Conservation (phyloP, 2,113 vertebrate genomes). For the Thunnus thynnus region DNA sequence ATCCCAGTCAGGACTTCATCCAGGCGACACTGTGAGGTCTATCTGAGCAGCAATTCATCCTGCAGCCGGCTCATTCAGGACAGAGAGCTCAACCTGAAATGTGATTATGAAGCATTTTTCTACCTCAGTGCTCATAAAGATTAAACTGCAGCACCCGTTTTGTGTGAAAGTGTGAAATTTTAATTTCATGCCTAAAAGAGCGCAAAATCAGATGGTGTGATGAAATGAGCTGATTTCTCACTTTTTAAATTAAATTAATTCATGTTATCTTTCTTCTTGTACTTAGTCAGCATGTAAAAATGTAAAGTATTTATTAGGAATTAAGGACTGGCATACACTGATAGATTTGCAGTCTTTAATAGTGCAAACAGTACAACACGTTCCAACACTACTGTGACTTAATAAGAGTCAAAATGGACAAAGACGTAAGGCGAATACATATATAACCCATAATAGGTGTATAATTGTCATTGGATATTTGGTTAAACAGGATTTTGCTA, state of each 20-base stretch:
- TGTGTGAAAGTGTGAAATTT: constrained; percentile 37
- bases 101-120: constrained; percentile 32
- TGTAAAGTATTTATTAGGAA: neutral
- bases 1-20: constrained; percentile 3
- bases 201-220: constrained; percentile 17
- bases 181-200: constrained; percentile 63
- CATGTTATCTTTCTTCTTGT: neutral
- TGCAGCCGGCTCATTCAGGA: neutral
- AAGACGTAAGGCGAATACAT: too few relatives aligned
- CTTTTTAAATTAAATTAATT: constrained; percentile 4
- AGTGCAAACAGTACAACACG: too few relatives aligned
- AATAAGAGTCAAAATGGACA: too few relatives aligned
- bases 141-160: neutral
- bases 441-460: too few relatives aligned
- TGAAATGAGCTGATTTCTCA: constrained; percentile 17
- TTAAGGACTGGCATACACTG: too few relatives aligned
- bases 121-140: constrained; percentile 15
- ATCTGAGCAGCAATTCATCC: constrained; percentile 3
- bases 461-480: too few relatives aligned
- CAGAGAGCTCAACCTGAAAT: constrained; percentile 19
- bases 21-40: constrained; percentile 50
- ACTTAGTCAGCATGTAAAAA: constrained; percentile 1
- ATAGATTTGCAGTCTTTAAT: too few relatives aligned
- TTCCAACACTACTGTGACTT: too few relatives aligned
- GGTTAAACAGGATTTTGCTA: too few relatives aligned